Conservation (phyloP, 1,140 invertebrate genomes). For the Lordiphosa collinella region DNA sequence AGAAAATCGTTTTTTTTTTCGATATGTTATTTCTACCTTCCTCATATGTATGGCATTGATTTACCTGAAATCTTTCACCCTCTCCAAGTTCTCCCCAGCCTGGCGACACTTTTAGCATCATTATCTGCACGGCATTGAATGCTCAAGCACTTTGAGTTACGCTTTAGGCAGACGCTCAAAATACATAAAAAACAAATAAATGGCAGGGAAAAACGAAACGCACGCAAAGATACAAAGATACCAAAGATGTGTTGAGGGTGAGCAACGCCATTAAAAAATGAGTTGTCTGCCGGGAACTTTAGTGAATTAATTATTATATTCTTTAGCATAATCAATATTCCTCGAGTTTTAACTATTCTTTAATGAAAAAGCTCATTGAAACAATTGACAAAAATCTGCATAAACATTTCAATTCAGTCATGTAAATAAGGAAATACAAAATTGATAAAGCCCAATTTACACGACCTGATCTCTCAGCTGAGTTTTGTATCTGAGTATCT, state of each 20-base stretch:
- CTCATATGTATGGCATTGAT: constrained; percentile 38
- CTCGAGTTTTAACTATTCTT: too few species aligned
- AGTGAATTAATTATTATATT: too few species aligned
- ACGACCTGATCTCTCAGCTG: too few species aligned
- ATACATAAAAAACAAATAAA: constrained; percentile 74
- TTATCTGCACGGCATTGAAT: constrained; percentile 67
- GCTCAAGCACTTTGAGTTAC: constrained; percentile 72
- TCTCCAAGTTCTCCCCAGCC: constrained; percentile 6
- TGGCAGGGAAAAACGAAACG: constrained; percentile 55
- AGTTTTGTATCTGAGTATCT: too few species aligned
- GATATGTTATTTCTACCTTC: constrained; percentile 67
- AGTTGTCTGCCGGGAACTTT: background rate
- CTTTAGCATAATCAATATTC: too few species aligned
- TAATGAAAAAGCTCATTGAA: too few species aligned
- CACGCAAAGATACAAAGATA: constrained; percentile 26
- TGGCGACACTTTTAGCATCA: constrained; percentile 69
- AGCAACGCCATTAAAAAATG: background rate
- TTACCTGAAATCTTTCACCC: constrained; percentile 46
- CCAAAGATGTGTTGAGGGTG: constrained; percentile 4
- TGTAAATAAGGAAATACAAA: too few species aligned
- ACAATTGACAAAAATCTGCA: too few species aligned
- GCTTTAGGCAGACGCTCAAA: constrained; percentile 61
- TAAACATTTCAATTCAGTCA: too few species aligned
- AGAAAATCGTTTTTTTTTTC: constrained; percentile 66
- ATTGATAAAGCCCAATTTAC: too few species aligned